A percentile compares a stretch with the other conserved stretches of the same genome.
These are phyloP conservation scores for Drosophila leontia DNA, from an alignment of 1,140 invertebrate genomes.

Conservation along the genomic window DNA sequence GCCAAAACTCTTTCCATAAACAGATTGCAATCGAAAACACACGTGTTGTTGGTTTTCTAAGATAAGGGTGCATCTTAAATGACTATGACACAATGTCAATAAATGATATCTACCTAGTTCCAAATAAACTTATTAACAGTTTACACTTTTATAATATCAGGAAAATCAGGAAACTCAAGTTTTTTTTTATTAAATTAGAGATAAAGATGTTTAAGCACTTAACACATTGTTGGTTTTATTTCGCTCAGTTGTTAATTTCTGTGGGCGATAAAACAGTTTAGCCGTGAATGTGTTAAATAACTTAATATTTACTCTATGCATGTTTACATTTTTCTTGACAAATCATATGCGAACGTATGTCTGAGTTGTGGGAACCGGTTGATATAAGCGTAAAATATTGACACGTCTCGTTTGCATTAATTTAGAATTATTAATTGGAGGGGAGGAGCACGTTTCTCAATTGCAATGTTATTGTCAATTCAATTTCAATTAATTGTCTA, in stretches of 20 bases:
- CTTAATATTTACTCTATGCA: conserved; percentile 16
- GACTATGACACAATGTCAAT: not conserved
- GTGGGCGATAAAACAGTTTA: conserved; percentile 15
- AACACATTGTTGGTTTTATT: conserved; percentile 46
- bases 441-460: conserved; percentile 29
- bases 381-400: conserved; percentile 32
- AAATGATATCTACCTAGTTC: not conserved
- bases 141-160: not conserved
- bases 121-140: not conserved
- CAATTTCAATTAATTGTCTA: not conserved
- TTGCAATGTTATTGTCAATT: conserved; percentile 20
- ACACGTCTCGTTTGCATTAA: conserved; percentile 42
- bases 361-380: conserved; percentile 29
- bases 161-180: not conserved
- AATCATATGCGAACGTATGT: not conserved
- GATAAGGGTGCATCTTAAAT: not conserved
- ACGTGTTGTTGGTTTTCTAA: not conserved
- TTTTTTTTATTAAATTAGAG: conserved; percentile 16
- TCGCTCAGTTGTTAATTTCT: conserved; percentile 12
- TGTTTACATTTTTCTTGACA: conserved; percentile 8
- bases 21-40: not conserved
- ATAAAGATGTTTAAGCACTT: conserved; percentile 31
- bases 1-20: not conserved
- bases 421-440: conserved; percentile 35
- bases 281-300: conserved; percentile 27